A percentile compares a stretch with the other conserved stretches of the same genome.
These are phyloP conservation scores for Marmota flaviventris DNA, from an alignment of 2,113 vertebrate species.

Conservation along the genomic window DNA sequence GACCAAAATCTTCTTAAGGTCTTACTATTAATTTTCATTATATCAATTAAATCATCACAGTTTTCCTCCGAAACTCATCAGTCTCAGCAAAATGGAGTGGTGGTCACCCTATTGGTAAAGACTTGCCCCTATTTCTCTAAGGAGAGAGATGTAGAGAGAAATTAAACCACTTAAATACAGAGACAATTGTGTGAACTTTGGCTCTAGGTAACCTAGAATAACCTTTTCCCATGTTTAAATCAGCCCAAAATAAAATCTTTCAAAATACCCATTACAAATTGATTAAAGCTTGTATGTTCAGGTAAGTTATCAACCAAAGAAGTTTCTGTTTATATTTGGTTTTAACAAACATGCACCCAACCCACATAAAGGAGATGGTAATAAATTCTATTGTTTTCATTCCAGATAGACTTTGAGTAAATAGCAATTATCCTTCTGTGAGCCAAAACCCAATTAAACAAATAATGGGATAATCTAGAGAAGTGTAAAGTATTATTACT, in stretches of 20 bases:
- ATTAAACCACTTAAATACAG: background rate
- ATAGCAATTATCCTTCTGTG: background rate
- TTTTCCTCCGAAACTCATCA: background rate
- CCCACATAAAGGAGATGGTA: constrained; percentile 10
- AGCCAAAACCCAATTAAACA: constrained; percentile 38
- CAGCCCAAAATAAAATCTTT: background rate
- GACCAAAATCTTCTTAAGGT: background rate
- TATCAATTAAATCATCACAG: background rate
- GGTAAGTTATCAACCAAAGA: background rate
- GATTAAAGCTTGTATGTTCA: background rate
- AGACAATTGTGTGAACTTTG: background rate
- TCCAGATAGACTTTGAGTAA: constrained; percentile 32
- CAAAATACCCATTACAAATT: constrained; percentile 54
- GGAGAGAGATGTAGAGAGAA: constrained; percentile 30
- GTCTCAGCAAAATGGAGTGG: background rate
- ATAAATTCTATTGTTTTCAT: constrained; percentile 48
- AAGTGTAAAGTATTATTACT: background rate
- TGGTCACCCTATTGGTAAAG: background rate
- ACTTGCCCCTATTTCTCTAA: background rate
- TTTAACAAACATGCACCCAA: constrained; percentile 36
- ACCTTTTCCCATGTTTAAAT: background rate
- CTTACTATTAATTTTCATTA: constrained; percentile 7
- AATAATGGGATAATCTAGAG: constrained; percentile 20
- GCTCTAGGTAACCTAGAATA: background rate
- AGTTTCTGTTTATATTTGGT: constrained; percentile 39